Evolutionary conservation across 2,797 vertebrate species (phyloP).

Genomic region (Lepus townsendii): DNA sequence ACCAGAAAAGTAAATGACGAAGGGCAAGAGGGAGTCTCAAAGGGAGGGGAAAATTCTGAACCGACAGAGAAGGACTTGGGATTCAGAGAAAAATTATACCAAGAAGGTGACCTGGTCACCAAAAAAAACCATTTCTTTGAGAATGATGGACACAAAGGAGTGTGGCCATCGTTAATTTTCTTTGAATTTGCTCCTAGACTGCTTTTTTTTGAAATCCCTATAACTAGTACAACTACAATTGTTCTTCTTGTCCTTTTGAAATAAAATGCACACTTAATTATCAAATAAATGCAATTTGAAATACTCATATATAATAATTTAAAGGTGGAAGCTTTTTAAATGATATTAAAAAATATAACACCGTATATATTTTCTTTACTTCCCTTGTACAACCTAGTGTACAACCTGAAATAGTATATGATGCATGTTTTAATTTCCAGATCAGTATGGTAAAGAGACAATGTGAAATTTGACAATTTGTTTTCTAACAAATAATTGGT

Average conservation of each 20-base stretch:
- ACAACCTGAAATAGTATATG: not conserved
- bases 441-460: not conserved
- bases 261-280: not conserved
- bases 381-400: not conserved
- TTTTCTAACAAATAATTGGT: conserved; percentile 7
- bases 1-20: not conserved
- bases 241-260: conserved; percentile 11
- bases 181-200: conserved; percentile 37
- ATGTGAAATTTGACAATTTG: not conserved
- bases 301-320: conserved; percentile 5
- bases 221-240: not conserved
- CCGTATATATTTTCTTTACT: not conserved
- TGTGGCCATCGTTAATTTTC: not conserved
- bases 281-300: not conserved
- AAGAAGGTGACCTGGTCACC: not conserved
- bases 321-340: conserved; percentile 2
- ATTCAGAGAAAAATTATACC: not conserved
- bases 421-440: not conserved
- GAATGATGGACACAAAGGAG: not conserved
- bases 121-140: not conserved
- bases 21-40: not conserved
- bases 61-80: not conserved
- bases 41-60: not conserved
- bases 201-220: not conserved
- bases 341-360: conserved; percentile 2